Evolutionary conservation across 2,113 vertebrate genomes (phyloP).

Genomic region (Aegithalos caudatus): DNA sequence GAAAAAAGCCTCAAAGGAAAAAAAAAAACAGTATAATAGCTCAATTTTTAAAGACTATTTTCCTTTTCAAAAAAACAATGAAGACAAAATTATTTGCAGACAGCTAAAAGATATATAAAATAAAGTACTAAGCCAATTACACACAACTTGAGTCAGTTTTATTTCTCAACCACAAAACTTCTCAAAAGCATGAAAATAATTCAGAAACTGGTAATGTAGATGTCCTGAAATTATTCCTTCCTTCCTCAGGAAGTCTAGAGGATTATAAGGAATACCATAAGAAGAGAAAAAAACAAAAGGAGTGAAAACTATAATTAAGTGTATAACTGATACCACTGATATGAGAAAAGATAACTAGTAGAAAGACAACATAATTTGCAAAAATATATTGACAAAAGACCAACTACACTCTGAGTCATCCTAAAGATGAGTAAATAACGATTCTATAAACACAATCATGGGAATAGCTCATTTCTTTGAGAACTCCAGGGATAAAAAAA

Average conservation of each 20-base stretch:
- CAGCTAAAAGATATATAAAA: neutral
- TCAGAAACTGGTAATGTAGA: neutral
- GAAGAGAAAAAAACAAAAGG: neutral
- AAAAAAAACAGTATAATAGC: neutral
- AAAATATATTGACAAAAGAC: neutral
- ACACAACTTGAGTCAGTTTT: neutral
- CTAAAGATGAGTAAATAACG: slow-evolving; percentile 16
- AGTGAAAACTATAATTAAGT: neutral
- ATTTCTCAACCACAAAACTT: neutral
- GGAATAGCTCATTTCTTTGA: neutral
- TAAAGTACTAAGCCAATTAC: neutral
- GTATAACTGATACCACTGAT: neutral
- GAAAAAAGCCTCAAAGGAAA: neutral
- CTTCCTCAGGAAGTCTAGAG: neutral
- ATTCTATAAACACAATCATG: neutral
- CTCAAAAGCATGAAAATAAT: neutral
- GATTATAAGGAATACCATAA: neutral
- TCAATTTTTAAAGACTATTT: neutral
- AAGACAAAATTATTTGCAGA: neutral
- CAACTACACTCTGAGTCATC: slow-evolving; percentile 24
- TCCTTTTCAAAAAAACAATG: neutral
- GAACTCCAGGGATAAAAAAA: neutral
- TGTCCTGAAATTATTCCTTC: slow-evolving; percentile 2
- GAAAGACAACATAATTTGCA: neutral
- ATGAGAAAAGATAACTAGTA: neutral